Evolutionary conservation across 2,797 vertebrate genomes (phyloP), one percentile per base, ranked within the genome.

Genomic region (Eulemur rubriventer): DNA sequence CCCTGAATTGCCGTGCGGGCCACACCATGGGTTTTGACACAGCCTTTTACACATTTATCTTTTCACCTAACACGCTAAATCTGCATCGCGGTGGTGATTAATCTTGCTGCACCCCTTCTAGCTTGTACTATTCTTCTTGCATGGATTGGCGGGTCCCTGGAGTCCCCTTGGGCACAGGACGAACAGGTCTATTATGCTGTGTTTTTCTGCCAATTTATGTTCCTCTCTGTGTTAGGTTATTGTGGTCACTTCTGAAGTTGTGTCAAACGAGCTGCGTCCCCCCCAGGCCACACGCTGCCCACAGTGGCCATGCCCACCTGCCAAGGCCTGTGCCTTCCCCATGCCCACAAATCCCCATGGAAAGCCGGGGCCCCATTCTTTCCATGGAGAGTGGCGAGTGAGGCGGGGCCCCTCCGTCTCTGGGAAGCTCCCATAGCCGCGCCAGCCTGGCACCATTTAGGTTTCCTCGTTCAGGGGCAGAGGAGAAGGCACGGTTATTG

Each of bases 71-170:
- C 98, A 97, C 79, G 98, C 99, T 99, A 99, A 99, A 99, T 99
- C 99, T 99, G 99, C 99, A 99, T 99, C 98, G 98, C 98, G 98
- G 99, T 97, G 99, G 99, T 99, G 99, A 99, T 99, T 99, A 99
- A 99, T 99, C 99, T 99, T 98, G 98, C 98, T 94, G 96, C 97
- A 98, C 98, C 98, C 98, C 96, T 98, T 99, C 98, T 96, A 98
- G 97, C 98, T 97, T 92, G 97, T 97, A 97, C 99, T 98, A 99
- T 99, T 99, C 99, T 99, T 99, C 99, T 99, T 99, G 92, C 99
- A 98, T 98, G 99, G 99, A 99, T 99, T 98, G 99, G 99, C 98
- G 88, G 97, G 98, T 99, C 99, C 99, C 99, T 96, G 90, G 99
- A 99, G 99, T 98, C 99, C 99, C 99, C 99, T 99, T 99, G 98